Percentiles rank a stretch among this genome's conserved stretches.
Conservation (phyloP, 2,888 invertebrate species). For the Rotaria socialis region DNA sequence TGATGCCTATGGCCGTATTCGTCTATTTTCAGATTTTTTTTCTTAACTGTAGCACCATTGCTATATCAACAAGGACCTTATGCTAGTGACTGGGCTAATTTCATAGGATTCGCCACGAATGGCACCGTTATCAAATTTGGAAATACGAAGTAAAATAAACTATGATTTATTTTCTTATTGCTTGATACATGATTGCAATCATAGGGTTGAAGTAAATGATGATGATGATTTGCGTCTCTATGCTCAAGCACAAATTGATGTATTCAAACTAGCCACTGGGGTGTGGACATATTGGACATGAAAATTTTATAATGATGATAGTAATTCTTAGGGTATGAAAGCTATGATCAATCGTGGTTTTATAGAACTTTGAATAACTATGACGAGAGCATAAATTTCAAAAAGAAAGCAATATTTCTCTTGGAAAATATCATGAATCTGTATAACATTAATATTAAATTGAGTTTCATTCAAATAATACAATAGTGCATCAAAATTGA, state of each 20-base stretch:
- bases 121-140: slow-evolving; percentile 26
- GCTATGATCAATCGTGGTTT: slow-evolving; percentile 9
- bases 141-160: background rate
- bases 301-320: slow-evolving; percentile 1
- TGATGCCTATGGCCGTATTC: slow-evolving; percentile 16
- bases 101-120: background rate
- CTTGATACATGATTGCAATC: background rate
- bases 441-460: no score
- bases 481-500: no score
- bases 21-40: background rate
- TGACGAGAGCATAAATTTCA: background rate
- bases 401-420: no score
- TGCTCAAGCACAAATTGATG: background rate
- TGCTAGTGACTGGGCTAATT: background rate
- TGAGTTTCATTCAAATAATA: no score
- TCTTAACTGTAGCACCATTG: background rate
- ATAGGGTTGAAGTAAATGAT: background rate
- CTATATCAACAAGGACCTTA: slow-evolving; percentile 1
- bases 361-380: background rate
- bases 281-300: background rate
- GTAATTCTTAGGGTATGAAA: background rate
- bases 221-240: background rate
- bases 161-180: background rate
- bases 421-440: no score
- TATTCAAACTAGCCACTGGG: background rate